phyloP scores from a whole-genome alignment of 2,797 vertebrate species.

The Enteromius anoplus region DNA sequence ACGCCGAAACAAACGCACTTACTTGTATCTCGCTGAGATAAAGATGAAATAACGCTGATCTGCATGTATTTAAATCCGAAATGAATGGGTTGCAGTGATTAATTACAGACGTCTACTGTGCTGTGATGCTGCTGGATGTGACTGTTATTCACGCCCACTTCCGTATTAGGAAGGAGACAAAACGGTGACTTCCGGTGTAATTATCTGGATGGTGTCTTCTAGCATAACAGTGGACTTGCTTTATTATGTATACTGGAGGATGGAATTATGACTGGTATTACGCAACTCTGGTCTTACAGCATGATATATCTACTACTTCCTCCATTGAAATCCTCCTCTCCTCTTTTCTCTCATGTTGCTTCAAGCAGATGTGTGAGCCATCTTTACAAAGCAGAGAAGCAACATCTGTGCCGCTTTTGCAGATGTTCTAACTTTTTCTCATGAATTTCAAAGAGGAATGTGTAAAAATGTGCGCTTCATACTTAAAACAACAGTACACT shows the following conservation, averaged over 20 bases:
- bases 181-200: slow-evolving; percentile 42
- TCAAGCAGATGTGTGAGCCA: neutral
- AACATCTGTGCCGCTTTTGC: neutral
- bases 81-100: slow-evolving; percentile 37
- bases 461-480: neutral
- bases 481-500: neutral
- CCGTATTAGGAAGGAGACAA: slow-evolving; percentile 17
- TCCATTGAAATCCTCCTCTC: neutral
- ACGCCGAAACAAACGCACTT: slow-evolving; percentile 43
- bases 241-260: neutral
- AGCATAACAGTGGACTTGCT: slow-evolving; percentile 2
- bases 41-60: slow-evolving; percentile 34
- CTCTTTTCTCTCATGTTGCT: neutral
- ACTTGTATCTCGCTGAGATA: slow-evolving; percentile 47
- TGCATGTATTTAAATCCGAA: slow-evolving; percentile 32
- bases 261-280: neutral
- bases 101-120: slow-evolving; percentile 8
- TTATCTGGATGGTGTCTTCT: neutral
- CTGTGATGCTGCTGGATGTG: slow-evolving; percentile 27
- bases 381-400: neutral
- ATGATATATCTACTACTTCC: neutral
- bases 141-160: slow-evolving; percentile 35
- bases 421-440: neutral
- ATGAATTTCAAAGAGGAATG: neutral
- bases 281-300: neutral